Conservation (phyloP, 2,888 invertebrate genomes). For the Noctua comes region DNA sequence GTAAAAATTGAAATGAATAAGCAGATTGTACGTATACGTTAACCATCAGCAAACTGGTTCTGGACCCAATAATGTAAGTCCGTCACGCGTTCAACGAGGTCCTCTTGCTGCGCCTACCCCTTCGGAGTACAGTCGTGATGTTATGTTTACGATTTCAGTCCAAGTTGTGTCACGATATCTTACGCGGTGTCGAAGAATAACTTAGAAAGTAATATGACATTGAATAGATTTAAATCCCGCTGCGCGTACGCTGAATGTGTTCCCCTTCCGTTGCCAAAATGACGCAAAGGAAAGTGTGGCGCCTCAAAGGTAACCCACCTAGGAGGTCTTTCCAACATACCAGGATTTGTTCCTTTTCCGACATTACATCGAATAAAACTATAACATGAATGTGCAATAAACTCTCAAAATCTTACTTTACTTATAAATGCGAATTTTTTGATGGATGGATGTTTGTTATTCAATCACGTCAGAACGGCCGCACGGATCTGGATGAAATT, state of each 20-base stretch:
- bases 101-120: neutral
- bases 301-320: neutral
- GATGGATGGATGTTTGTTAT: neutral
- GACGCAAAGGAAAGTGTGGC: neutral
- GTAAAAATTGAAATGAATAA: no score
- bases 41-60: no score
- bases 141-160: no score
- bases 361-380: neutral
- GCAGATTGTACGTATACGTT: no score
- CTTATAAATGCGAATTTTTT: no score
- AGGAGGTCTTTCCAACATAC: neutral
- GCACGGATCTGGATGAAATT: neutral
- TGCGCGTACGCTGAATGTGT: neutral
- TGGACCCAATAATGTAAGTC: neutral
- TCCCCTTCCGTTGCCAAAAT: neutral
- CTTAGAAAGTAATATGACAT: constrained; percentile 33
- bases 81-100: neutral
- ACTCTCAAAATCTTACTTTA: no score
- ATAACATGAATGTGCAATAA: neutral
- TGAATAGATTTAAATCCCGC: neutral
- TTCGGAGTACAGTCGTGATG: neutral
- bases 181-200: constrained; percentile 10
- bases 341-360: neutral
- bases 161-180: constrained; percentile 8
- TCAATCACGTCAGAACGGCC: neutral